A percentile compares a stretch with the other conserved stretches of the same genome.
phyloP scores from a whole-genome alignment of 2,113 vertebrate species.

The Callipepla californica region DNA sequence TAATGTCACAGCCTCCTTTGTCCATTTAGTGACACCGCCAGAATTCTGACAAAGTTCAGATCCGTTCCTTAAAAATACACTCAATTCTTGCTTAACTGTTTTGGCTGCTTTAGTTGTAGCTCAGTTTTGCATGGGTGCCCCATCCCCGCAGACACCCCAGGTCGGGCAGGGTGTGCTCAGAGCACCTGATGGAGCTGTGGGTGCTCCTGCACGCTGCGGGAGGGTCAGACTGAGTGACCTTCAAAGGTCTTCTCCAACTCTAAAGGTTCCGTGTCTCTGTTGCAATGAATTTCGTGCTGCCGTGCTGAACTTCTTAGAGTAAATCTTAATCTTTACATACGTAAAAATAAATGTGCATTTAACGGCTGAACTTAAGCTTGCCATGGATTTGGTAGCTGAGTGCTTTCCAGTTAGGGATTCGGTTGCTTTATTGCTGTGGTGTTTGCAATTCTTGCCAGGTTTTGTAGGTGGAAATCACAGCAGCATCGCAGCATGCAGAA shows the following conservation, averaged over 20 bases:
- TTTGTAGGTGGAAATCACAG: background rate
- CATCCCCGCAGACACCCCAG: no score
- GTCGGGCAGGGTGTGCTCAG: no score
- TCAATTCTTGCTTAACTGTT: background rate
- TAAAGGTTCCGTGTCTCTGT: background rate
- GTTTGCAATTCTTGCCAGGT: background rate
- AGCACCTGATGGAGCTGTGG: no score
- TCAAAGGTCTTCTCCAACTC: no score
- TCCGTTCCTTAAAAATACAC: background rate
- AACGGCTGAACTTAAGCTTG: rapidly evolving
- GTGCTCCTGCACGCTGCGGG: no score
- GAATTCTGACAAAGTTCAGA: background rate
- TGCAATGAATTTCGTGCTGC: rapidly evolving
- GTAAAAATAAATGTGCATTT: background rate
- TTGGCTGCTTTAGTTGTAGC: background rate
- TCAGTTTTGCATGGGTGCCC: no score
- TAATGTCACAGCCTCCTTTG: background rate
- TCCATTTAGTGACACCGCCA: background rate
- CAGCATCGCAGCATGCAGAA: background rate
- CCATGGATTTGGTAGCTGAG: background rate
- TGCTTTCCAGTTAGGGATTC: background rate
- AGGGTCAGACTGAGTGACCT: no score
- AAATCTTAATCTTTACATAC: background rate
- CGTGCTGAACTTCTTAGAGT: background rate
- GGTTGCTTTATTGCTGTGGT: background rate